phyloP scores from a whole-genome alignment of 2,888 invertebrate species.

The Drosophila histrio region DNA sequence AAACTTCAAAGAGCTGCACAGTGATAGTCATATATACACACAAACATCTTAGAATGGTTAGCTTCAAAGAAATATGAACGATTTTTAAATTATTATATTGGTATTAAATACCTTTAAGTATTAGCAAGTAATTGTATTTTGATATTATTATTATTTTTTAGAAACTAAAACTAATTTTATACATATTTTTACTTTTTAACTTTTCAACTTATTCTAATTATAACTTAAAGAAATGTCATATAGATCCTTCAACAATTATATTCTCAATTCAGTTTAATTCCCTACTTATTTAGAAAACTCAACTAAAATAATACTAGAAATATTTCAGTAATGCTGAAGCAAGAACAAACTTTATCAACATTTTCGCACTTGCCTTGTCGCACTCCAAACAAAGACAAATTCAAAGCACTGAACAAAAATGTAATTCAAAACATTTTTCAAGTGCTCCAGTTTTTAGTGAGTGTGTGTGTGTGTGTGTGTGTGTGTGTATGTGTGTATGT shows the following conservation, averaged over 20 bases:
- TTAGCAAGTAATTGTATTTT: no score
- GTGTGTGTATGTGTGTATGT: not conserved
- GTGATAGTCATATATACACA: not conserved
- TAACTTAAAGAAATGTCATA: no score
- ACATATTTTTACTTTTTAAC: no score
- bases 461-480: constrained; percentile 17
- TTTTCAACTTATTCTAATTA: no score
- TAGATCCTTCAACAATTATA: not conserved
- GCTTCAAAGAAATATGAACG: not conserved
- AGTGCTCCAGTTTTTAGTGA: constrained; percentile 66
- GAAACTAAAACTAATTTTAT: no score
- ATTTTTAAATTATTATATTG: no score
- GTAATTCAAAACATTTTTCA: constrained; percentile 74
- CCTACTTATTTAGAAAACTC: not conserved
- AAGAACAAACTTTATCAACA: constrained; percentile 61
- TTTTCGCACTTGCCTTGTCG: constrained; percentile 62
- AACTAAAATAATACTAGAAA: constrained; percentile 17
- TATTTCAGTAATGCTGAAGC: constrained; percentile 26
- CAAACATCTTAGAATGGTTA: not conserved
- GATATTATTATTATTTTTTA: no score
- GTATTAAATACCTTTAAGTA: no score
- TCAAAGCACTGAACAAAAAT: constrained; percentile 51
- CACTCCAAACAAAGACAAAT: constrained; percentile 48
- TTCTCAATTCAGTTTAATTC: not conserved
- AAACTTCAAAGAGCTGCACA: constrained; percentile 1